Evolutionary conservation across 2,797 vertebrate genomes (phyloP).

Genomic region (Octomys mimax): DNA sequence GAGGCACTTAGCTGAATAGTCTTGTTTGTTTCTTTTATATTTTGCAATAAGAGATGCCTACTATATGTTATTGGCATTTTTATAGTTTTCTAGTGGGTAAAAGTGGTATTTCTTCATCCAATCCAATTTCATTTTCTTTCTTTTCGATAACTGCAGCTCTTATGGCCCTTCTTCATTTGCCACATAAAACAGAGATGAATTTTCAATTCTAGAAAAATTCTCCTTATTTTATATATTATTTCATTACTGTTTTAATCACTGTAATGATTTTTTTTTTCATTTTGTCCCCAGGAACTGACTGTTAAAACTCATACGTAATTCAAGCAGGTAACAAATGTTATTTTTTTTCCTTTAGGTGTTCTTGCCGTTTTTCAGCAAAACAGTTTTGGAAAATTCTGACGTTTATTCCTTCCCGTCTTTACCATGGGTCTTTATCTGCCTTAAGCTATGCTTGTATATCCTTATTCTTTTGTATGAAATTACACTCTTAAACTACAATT

Average conservation of each 20-base stretch:
- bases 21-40: background rate
- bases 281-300: background rate
- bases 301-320: background rate
- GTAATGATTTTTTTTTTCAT: background rate
- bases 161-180: background rate
- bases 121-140: background rate
- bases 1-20: background rate
- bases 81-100: background rate
- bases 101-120: background rate
- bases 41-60: background rate
- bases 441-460: background rate
- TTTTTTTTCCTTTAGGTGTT: background rate
- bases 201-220: background rate
- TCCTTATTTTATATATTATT: background rate
- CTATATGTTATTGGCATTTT: background rate
- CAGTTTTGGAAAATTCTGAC: background rate
- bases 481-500: background rate
- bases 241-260: background rate
- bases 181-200: background rate
- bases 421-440: background rate
- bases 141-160: background rate
- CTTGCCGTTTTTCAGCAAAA: background rate
- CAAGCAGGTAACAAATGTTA: background rate
- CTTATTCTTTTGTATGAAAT: background rate
- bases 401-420: background rate